These are phyloP conservation scores for Temnothorax longispinosus DNA, from an alignment of 1,140 invertebrate species.

Conservation along the genomic window DNA sequence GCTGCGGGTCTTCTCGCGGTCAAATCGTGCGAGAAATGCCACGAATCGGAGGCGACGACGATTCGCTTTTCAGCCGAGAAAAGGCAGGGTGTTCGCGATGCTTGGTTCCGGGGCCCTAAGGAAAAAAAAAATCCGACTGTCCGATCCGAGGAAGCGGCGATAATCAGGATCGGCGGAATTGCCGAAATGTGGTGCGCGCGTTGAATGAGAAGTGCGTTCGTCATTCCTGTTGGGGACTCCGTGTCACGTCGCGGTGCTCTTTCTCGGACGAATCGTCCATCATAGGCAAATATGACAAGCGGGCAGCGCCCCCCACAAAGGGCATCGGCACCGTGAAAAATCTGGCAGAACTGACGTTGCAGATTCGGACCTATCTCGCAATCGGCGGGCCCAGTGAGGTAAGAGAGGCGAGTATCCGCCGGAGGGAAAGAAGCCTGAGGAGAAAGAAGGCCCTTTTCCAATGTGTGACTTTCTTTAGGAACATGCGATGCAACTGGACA, in stretches of 20 bases:
- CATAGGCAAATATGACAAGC: slow-evolving; percentile 86
- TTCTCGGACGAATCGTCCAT: slow-evolving; percentile 83
- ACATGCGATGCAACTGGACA: slow-evolving; percentile 19
- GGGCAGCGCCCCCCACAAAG: slow-evolving; percentile 82
- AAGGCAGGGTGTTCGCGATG: slow-evolving; percentile 19
- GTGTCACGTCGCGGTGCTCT: slow-evolving; percentile 77
- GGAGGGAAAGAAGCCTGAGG: slow-evolving; percentile 14
- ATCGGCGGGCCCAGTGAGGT: slow-evolving; percentile 66
- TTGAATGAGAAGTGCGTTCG: slow-evolving; percentile 81
- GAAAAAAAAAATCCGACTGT: slow-evolving; percentile 58
- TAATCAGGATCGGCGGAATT: slow-evolving; percentile 80
- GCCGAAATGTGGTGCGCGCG: slow-evolving; percentile 79
- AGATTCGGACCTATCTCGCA: slow-evolving; percentile 82
- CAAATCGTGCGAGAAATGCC: slow-evolving; percentile 55
- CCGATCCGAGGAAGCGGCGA: slow-evolving; percentile 72
- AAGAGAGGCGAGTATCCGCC: slow-evolving; percentile 40
- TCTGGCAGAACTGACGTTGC: slow-evolving; percentile 83
- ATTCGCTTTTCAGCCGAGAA: slow-evolving; percentile 56
- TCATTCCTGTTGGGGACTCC: slow-evolving; percentile 79
- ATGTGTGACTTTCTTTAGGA: slow-evolving; percentile 15
- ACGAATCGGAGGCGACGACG: slow-evolving; percentile 34
- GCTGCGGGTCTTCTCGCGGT: slow-evolving; percentile 57
- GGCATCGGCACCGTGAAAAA: slow-evolving; percentile 84
- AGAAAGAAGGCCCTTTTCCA: slow-evolving; percentile 37
- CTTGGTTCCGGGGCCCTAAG: slow-evolving; percentile 4